Evolutionary conservation across 2,797 vertebrate species (phyloP).

Genomic region (Hypotaenidia okinawae): DNA sequence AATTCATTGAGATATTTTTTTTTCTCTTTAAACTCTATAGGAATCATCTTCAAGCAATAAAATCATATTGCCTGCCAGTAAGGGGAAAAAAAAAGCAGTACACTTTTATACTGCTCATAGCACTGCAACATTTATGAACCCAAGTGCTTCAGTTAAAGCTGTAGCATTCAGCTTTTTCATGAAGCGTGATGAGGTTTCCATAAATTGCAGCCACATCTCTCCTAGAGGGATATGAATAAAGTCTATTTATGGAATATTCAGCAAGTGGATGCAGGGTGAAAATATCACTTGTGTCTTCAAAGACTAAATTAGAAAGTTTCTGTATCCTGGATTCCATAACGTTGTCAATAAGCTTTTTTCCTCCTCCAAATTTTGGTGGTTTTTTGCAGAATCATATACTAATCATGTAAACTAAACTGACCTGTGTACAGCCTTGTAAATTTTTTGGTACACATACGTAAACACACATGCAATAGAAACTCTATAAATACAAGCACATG

Average conservation of each 20-base stretch:
- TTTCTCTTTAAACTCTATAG: not conserved
- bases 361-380: not conserved
- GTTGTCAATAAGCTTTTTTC: not conserved
- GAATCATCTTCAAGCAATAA: not conserved
- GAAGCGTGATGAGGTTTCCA: slow-evolving; percentile 33
- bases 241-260: slow-evolving; percentile 31
- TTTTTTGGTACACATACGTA: not conserved
- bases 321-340: not conserved
- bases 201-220: slow-evolving; percentile 52
- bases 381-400: not conserved
- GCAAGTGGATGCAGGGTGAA: slow-evolving; percentile 46
- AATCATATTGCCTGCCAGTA: not conserved
- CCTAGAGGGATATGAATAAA: slow-evolving; percentile 53
- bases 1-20: not conserved
- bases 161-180: slow-evolving; percentile 46
- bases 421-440: not conserved
- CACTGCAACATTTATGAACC: slow-evolving; percentile 44
- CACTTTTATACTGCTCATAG: not conserved
- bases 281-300: slow-evolving; percentile 40
- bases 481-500: not conserved
- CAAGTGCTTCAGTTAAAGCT: not conserved
- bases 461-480: not conserved
- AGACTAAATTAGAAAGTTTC: slow-evolving; percentile 35
- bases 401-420: not conserved
- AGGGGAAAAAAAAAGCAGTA: not conserved